Base-by-base conservation (phyloP, 2,888 invertebrate species). In the Smittia aterrima region DNA sequence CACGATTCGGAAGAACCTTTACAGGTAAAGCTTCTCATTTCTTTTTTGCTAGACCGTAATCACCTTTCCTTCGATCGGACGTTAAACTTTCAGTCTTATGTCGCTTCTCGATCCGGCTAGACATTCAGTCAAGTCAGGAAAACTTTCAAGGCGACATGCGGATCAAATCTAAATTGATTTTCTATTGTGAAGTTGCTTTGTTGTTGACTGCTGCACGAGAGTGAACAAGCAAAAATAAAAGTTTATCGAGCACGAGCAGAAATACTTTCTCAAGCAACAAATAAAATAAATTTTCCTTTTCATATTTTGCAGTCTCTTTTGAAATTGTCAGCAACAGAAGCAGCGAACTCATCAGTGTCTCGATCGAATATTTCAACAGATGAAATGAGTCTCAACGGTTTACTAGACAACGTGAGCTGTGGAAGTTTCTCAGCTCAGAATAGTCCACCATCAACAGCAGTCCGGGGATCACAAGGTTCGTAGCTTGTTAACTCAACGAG, bases 401-500 rank as follows among this genome's bases (percentile, higher is more conserved):
- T 79, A 66, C 76, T 79, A 75, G 79, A 79, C 77, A 78, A 79
- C 66, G 78, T 79, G 54, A 79, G 79, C 74, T 78, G 78, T 47
- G 79, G 79, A 38, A 79, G 79, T 75, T 79, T 79, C 75, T 79
- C 79, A 18, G 78, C 77, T 76, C 77, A 78, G 54, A 77, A 71
- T 18, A 71, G 71, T 54, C 71, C 71, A 22, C 53, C 53, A 16
- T 24, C 66, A 32, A 25, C 66, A 25, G 24, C 11, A 6, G 1
- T 1, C n/a, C 66, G 18, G 2, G 9, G 18, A 6, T 66, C 24
- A 4, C 25, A 66, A 66, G 66, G 66, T 66, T n/a, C 9, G 66
- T 25, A n/a, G n/a, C 9, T 27, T 24, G 16, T 27, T 66, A 58
- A 58, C 18, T 58, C 9, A 58, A 9, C 2, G 2, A 58, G n/a